Evolutionary conservation across 2,797 vertebrate genomes (phyloP).

Genomic region (Sebastiscus tertius): DNA sequence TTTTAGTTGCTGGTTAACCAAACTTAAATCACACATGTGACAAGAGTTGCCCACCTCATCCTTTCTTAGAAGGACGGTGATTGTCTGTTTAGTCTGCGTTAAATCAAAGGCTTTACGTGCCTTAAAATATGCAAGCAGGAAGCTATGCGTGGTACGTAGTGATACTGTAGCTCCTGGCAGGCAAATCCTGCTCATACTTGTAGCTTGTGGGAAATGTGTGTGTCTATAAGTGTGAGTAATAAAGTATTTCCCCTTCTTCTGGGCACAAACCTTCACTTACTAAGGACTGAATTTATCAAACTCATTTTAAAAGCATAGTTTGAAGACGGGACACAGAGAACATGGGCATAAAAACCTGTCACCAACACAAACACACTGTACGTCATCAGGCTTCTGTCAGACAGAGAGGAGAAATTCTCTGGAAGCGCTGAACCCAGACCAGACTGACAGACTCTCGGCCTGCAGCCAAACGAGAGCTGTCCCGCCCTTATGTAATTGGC

Average conservation of each 20-base stretch:
- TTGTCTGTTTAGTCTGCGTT: slow-evolving; percentile 68
- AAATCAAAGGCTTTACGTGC: slow-evolving; percentile 47
- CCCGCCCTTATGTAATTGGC: not conserved
- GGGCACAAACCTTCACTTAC: not conserved
- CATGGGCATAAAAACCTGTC: not conserved
- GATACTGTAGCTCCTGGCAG: slow-evolving; percentile 13
- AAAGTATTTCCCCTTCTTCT: slow-evolving; percentile 18
- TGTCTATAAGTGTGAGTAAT: slow-evolving; percentile 24
- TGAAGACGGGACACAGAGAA: not conserved
- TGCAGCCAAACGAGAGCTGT: slow-evolving; percentile 28
- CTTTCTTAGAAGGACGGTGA: slow-evolving; percentile 42
- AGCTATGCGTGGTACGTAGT: slow-evolving; percentile 32
- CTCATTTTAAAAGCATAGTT: not conserved
- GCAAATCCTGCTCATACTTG: slow-evolving; percentile 44
- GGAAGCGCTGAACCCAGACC: slow-evolving; percentile 5
- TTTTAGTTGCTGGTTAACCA: slow-evolving; percentile 56
- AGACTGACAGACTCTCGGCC: slow-evolving; percentile 37
- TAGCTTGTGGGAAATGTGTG: slow-evolving; percentile 17
- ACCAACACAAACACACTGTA: not conserved
- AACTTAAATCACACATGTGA: slow-evolving; percentile 55
- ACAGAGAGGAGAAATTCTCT: slow-evolving; percentile 25
- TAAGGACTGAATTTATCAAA: not conserved
- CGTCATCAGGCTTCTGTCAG: slow-evolving; percentile 29
- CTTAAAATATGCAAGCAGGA: slow-evolving; percentile 26
- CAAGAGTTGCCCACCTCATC: slow-evolving; percentile 53